Percentiles rank a stretch among this genome's conserved stretches.
phyloP scores from a whole-genome alignment of 2,113 vertebrate genomes.

The Eudyptes chrysolophus region DNA sequence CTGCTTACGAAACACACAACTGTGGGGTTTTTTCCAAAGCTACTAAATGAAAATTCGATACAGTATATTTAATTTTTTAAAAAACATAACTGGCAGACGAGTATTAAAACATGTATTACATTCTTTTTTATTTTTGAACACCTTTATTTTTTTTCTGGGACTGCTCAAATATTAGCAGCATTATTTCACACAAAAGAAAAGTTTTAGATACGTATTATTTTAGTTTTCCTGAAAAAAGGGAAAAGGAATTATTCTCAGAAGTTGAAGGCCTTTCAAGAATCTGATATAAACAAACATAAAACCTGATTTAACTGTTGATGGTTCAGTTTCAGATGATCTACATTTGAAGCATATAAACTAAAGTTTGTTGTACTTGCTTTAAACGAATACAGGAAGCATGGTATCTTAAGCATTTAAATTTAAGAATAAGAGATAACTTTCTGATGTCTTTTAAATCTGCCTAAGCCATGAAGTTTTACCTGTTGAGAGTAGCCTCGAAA shows the following conservation, averaged over 20 bases:
- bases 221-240: not conserved
- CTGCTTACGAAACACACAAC: not conserved
- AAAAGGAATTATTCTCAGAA: not conserved
- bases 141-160: not conserved
- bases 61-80: not conserved
- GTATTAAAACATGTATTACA: not conserved
- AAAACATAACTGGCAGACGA: not conserved
- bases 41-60: not conserved
- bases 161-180: not conserved
- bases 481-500: slow-evolving; percentile 98
- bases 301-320: not conserved
- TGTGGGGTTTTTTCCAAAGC: not conserved
- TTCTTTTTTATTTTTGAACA: not conserved
- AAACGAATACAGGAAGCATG: not conserved
- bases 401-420: not conserved
- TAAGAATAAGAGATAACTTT: not conserved
- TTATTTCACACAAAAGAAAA: not conserved
- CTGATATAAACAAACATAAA: not conserved
- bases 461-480: slow-evolving; percentile 70
- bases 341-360: not conserved
- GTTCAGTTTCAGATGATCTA: not conserved
- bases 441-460: too few species aligned
- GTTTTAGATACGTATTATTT: not conserved
- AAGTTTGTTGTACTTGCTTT: not conserved
- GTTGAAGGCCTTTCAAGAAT: not conserved